phyloP scores from a whole-genome alignment of 1,140 invertebrate genomes.

The Euwallacea fornicatus region DNA sequence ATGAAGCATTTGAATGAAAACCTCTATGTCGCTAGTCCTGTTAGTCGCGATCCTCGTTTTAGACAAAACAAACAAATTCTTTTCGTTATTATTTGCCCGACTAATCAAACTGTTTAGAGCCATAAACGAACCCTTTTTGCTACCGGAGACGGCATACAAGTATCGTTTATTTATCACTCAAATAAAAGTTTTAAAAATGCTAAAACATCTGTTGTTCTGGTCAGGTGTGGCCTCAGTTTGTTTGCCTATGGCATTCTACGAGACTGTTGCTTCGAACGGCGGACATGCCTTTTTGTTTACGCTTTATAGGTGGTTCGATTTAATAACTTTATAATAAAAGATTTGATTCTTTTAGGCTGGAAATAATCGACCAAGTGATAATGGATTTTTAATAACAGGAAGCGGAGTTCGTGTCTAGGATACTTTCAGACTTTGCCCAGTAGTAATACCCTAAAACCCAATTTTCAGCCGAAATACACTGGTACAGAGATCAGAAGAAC shows the following conservation, averaged over 20 bases:
- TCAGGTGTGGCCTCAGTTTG: conserved; percentile 15
- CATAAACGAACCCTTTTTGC: conserved; percentile 15
- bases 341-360: background rate
- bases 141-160: conserved; percentile 14
- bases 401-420: no score
- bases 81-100: background rate
- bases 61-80: background rate
- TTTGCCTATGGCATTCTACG: conserved; percentile 14
- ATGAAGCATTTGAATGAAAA: no score
- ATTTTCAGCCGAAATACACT: no score
- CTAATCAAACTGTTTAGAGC: conserved; percentile 12
- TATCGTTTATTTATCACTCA: conserved; percentile 19
- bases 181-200: conserved; percentile 18
- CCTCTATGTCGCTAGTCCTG: no score
- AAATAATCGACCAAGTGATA: background rate
- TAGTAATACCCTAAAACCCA: no score
- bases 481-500: no score
- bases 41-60: background rate
- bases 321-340: conserved; percentile 3
- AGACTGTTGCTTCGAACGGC: background rate
- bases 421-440: no score
- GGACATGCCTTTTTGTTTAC: background rate
- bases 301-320: conserved; percentile 5
- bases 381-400: conserved; percentile 4
- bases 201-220: conserved; percentile 25